Conservation (phyloP, 2,797 vertebrate genomes). For the Bradypodion pumilum region DNA sequence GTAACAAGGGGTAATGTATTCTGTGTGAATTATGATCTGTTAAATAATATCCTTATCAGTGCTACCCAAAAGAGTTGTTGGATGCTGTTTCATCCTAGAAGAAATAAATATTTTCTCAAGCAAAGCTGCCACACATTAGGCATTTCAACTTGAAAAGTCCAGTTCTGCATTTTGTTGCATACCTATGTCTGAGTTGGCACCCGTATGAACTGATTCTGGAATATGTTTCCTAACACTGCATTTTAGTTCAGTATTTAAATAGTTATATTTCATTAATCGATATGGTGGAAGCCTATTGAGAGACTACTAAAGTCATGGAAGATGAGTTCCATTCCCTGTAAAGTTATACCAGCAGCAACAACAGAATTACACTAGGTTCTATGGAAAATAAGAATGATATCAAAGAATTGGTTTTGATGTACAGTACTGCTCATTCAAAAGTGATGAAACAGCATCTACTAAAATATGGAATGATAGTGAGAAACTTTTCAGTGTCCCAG, state of each 20-base stretch:
- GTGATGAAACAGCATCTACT: background rate
- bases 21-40: background rate
- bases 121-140: background rate
- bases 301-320: background rate
- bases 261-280: background rate
- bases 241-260: background rate
- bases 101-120: background rate
- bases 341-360: background rate
- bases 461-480: background rate
- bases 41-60: background rate
- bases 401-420: background rate
- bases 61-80: no score
- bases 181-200: background rate
- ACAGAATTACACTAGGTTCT: background rate
- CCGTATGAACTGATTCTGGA: background rate
- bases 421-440: background rate
- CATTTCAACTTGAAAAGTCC: background rate
- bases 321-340: no score
- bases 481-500: background rate
- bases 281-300: background rate
- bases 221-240: background rate
- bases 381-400: background rate
- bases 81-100: background rate
- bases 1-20: background rate
- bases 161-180: background rate